These are phyloP conservation scores for Pipistrellus kuhlii DNA, from an alignment of 2,797 vertebrate species.

Conservation along the genomic window DNA sequence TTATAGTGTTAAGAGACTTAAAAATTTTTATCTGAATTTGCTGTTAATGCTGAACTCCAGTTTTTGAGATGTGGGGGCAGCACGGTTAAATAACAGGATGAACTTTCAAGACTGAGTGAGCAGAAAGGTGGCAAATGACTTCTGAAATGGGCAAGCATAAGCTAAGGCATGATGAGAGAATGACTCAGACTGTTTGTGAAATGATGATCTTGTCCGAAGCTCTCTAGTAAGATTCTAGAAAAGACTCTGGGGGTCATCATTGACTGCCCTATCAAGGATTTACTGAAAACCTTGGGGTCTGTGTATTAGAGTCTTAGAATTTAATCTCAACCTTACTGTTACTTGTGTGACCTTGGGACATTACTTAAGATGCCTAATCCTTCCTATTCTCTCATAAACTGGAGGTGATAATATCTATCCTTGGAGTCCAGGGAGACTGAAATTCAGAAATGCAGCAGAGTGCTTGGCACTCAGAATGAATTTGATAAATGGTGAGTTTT, in stretches of 20 bases:
- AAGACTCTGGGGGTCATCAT: not conserved
- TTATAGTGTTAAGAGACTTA: not conserved
- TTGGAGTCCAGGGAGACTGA: conserved; percentile 14
- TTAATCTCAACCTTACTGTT: conserved; percentile 1
- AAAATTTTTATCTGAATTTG: not conserved
- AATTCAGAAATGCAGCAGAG: not conserved
- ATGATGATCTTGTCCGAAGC: not conserved
- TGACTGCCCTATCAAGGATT: not conserved
- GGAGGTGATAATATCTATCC: not conserved
- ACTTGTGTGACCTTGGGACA: not conserved
- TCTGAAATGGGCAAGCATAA: not conserved
- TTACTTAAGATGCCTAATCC: not conserved
- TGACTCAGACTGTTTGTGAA: not conserved
- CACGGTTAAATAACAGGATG: not conserved
- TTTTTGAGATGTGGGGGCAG: not conserved
- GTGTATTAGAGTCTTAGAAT: not conserved
- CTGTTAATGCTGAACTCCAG: not conserved
- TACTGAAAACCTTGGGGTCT: not conserved
- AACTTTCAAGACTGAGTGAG: not conserved
- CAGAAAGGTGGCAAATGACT: not conserved
- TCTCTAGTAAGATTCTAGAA: not conserved
- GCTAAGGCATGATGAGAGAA: not conserved
- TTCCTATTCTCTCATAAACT: not conserved
- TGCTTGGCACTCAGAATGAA: not conserved
- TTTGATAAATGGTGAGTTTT: conserved; percentile 10